Conservation (phyloP, 2,113 vertebrate species). For the Lophochroa leadbeateri region DNA sequence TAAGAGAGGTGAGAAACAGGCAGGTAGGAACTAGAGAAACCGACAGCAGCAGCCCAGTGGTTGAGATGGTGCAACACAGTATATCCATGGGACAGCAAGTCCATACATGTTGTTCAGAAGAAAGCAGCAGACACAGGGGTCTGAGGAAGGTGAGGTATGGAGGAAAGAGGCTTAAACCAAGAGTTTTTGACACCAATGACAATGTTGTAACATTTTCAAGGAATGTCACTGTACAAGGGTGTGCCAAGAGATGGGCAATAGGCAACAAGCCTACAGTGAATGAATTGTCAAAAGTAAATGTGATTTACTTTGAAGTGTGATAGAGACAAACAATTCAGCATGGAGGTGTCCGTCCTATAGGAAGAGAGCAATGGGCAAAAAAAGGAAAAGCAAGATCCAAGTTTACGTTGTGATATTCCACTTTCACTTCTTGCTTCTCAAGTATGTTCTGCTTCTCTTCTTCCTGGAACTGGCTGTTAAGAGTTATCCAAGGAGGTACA, state of each 20-base stretch:
- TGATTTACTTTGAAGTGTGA: background rate
- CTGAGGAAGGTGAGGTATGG: background rate
- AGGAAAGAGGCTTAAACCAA: background rate
- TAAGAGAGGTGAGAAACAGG: background rate
- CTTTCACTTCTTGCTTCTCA: background rate
- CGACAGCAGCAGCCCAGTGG: background rate
- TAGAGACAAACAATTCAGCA: background rate
- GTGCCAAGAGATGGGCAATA: background rate
- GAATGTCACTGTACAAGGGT: background rate
- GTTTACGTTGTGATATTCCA: background rate
- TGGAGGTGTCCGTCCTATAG: background rate
- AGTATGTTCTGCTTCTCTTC: background rate
- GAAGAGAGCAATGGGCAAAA: background rate
- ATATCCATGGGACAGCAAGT: background rate
- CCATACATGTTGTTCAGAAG: background rate
- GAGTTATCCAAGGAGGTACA: background rate
- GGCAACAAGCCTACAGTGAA: background rate
- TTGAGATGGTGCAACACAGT: background rate
- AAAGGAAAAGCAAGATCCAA: background rate
- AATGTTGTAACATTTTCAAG: background rate
- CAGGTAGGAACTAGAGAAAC: background rate
- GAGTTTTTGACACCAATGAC: background rate
- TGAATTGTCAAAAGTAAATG: background rate
- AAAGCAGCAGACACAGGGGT: background rate
- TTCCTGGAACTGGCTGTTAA: background rate